Base-by-base conservation (phyloP, 2,888 invertebrate genomes). In the Eurytoma californica region DNA sequence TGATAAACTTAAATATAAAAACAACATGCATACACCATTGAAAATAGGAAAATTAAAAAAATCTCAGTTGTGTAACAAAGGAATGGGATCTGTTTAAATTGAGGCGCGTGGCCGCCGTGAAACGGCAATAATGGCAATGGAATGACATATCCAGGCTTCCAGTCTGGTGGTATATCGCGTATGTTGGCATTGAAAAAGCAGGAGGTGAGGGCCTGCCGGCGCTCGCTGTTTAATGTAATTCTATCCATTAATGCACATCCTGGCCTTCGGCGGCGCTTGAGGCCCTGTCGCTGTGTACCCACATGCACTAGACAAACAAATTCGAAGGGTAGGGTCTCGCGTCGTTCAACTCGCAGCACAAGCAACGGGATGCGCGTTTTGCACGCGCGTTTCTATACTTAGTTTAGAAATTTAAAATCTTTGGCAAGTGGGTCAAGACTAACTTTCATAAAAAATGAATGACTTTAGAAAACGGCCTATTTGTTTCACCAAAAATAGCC, bases 231-330 rank as follows among this genome's bases (percentile, higher is more conserved):
- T 89, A 87, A 86, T 85, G 90, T 89, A 90, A 90, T 87, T 88
- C 89, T 85, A 90, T 86, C 88, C 89, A 87, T 88, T 90, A 90
- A 90, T 90, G 90, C 88, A 89, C 84, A 85, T 87, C 86, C 85
- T 88, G 85, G 88, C 90, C 89, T 85, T 84, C 82, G 89, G 90
- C 89, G n/a, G 63, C 61, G 24, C 63, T 65, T 39, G 60, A 39
- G 76, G 53, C 47, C 16, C 18, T 7, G n/a, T 13, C 39, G 61
- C 20, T 69, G 65, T 70, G 65, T 72, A 28, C 74, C 51, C 67
- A 67, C 80, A 75, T 73, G 69, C 77, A 80, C 82, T 82, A 70
- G 70, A 80, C 79, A 83, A 85, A 84, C 83, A 82, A 79, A 70
- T 76, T 76, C 70, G 70, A 80, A 83, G 83, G 84, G 82, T 79